Percentiles rank a stretch among this genome's conserved stretches.
These are phyloP conservation scores for Pandemis corylana DNA, from an alignment of 2,888 invertebrate genomes.

Conservation along the genomic window DNA sequence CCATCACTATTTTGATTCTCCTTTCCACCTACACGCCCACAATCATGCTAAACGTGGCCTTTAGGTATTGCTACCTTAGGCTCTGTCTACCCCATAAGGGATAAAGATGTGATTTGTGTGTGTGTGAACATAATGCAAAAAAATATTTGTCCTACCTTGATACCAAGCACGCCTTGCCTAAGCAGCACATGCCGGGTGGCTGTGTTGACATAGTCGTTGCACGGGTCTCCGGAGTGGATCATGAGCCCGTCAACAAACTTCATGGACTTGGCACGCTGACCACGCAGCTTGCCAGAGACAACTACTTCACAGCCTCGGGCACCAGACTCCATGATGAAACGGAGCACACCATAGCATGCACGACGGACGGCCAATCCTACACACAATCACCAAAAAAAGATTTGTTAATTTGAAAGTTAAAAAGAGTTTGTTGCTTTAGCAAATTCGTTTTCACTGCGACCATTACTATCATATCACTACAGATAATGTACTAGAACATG, in stretches of 20 bases:
- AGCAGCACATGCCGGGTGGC: constrained; percentile 99
- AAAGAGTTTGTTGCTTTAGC: too few relatives aligned
- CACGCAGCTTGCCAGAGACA: constrained; percentile 99
- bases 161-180: constrained; percentile 93
- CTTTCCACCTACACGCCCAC: too few relatives aligned
- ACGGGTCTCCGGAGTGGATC: constrained; percentile 99
- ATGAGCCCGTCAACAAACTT: constrained; percentile 99
- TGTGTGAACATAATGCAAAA: not conserved
- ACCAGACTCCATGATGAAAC: constrained; percentile 99
- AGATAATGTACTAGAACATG: too few relatives aligned
- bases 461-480: too few relatives aligned
- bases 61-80: too few relatives aligned
- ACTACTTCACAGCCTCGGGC: constrained; percentile 99
- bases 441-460: too few relatives aligned
- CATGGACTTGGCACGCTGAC: constrained; percentile 99
- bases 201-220: constrained; percentile 98
- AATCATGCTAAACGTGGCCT: too few relatives aligned
- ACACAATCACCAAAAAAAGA: constrained; percentile 30
- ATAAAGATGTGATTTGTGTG: too few relatives aligned
- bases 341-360: constrained; percentile 99
- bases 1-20: too few relatives aligned
- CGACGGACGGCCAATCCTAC: constrained; percentile 89
- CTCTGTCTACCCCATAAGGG: too few relatives aligned
- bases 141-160: constrained; percentile 86
- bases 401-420: not conserved